Base-by-base conservation (phyloP, 2,797 vertebrate species). In the Apogon talboti region DNA sequence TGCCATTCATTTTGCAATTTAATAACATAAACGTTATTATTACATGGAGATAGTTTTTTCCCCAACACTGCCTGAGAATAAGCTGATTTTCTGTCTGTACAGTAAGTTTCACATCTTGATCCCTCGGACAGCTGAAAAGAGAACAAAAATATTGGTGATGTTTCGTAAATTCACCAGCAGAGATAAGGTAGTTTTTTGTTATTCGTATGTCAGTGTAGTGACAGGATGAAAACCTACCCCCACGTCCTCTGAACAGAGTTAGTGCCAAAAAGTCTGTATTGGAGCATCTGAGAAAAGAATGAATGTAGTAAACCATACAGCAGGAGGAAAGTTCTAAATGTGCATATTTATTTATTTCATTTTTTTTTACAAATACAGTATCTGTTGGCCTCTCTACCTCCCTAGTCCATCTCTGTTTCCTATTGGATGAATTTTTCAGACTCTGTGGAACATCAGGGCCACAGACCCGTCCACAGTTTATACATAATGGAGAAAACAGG, bases 261-360 rank as follows among this genome's bases (percentile, higher is more conserved):
- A 67, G 66, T 78, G 40, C 1, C 5, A 19, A 16, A 62, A 81
- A 15, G 10, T 74, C 58, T 68, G 56, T 60, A 35, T 60, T 48
- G 69, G 40, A 18, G 41, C 7, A 51, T 38, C 57, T 18, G 49
- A 58, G 46, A 59, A 67, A 73, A 69, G 46, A 68, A 1, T 72
- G 82, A 86, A 89, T 89, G 82, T 88, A 82, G 66, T 56, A 55
- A 58, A 66, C 40, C 48, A 13, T 48, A 47, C 8, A 37, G 46
- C 44, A 54, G 41, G 45, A 59, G 37, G 3, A 40, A 68, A 66
- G 33, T 3, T 87, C 63, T 78, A 85, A 74, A 78, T 78, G 71
- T 37, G 49, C 2, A 15, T 21, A 41, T 55, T 44, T 37, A 24
- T 33, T 64, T 45, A 24, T 49, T 38, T 15, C 6, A 3, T 13